These are phyloP conservation scores for Drosophila antonietae DNA, from an alignment of 2,888 invertebrate species.

Conservation along the genomic window DNA sequence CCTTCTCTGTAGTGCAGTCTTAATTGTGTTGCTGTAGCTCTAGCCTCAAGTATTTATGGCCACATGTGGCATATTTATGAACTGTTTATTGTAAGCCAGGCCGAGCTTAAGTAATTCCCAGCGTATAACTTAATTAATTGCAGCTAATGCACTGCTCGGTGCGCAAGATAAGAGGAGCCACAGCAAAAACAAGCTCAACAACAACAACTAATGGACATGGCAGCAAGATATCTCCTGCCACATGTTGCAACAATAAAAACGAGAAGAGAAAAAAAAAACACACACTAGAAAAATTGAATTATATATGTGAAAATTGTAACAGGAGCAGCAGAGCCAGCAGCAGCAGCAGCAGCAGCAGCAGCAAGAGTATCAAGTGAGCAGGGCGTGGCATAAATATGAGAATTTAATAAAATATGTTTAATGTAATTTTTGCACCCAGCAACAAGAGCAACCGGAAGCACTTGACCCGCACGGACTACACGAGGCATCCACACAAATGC, in stretches of 20 bases:
- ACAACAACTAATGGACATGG: slow-evolving; percentile 16
- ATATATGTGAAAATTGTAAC: slow-evolving; percentile 59
- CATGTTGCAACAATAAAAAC: slow-evolving; percentile 43
- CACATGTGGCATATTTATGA: slow-evolving; percentile 70
- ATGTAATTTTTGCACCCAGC: slow-evolving; percentile 60
- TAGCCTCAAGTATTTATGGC: slow-evolving; percentile 49
- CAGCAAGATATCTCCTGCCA: slow-evolving; percentile 13
- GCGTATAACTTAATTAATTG: slow-evolving; percentile 76
- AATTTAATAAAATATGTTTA: slow-evolving; percentile 77
- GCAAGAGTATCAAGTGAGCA: not conserved
- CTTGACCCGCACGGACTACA: slow-evolving; percentile 40
- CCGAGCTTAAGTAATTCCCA: slow-evolving; percentile 66
- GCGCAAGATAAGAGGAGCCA: slow-evolving; percentile 31
- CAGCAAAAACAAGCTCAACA: slow-evolving; percentile 49
- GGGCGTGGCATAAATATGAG: slow-evolving; percentile 48
- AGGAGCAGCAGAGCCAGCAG: slow-evolving; percentile 32
- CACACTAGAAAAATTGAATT: slow-evolving; percentile 52
- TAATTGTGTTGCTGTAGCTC: slow-evolving; percentile 4
- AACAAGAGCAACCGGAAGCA: slow-evolving; percentile 50
- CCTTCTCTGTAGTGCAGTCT: not conserved
- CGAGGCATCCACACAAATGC: slow-evolving; percentile 46
- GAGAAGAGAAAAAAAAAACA: slow-evolving; percentile 3
- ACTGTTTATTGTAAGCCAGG: slow-evolving; percentile 67
- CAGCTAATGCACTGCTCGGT: slow-evolving; percentile 68
- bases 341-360: not conserved